Percentiles rank a stretch among this genome's conserved stretches.
Evolutionary conservation across 2,113 vertebrate species (phyloP).

Genomic region (Alethe diademata): DNA sequence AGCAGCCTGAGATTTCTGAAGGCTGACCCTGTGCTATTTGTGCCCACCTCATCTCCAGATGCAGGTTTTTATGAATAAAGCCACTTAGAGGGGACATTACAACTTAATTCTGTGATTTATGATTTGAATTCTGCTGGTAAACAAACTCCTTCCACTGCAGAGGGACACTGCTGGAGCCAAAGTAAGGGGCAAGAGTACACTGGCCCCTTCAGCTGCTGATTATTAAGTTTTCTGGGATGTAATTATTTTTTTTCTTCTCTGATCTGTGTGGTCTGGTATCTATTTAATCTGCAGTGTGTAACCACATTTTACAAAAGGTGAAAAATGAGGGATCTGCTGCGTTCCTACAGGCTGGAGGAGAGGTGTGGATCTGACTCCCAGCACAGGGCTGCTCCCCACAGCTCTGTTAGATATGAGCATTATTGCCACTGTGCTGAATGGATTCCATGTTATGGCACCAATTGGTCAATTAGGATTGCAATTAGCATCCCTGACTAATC

Average conservation of each 20-base stretch:
- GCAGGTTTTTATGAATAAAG: neutral
- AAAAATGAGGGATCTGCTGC: neutral
- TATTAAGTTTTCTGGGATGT: slow-evolving; percentile 9
- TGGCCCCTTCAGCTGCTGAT: neutral
- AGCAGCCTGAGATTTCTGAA: neutral
- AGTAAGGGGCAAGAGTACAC: neutral
- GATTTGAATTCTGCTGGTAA: neutral
- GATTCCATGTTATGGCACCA: slow-evolving; percentile 18
- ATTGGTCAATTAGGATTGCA: slow-evolving; percentile 63
- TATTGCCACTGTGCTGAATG: neutral
- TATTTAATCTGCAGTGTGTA: neutral
- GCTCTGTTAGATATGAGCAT: neutral
- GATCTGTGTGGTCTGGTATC: neutral
- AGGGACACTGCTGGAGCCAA: neutral
- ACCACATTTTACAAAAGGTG: neutral
- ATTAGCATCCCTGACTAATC: slow-evolving; percentile 64
- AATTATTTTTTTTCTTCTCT: neutral
- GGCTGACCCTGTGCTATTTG: neutral
- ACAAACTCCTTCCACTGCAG: neutral
- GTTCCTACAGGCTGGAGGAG: neutral
- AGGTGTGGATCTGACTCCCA: neutral
- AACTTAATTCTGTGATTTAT: slow-evolving; percentile 11
- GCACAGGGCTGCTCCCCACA: neutral
- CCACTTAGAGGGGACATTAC: neutral
- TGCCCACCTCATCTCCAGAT: neutral